Conservation (phyloP, 2,113 vertebrate species). For the Carassius carassius region DNA sequence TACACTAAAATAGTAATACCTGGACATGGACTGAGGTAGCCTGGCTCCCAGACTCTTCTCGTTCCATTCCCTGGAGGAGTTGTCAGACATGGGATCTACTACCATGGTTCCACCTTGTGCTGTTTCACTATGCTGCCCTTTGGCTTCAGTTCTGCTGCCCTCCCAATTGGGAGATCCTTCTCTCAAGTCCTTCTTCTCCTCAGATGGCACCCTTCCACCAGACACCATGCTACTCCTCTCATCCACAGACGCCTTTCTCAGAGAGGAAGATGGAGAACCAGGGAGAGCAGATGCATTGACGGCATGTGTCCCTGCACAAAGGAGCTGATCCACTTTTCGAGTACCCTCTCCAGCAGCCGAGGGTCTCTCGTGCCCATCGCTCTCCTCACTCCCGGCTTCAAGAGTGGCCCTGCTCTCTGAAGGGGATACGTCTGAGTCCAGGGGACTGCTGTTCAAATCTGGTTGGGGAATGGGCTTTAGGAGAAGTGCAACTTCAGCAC, state of each 20-base stretch:
- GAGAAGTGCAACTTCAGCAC: slow-evolving; percentile 90
- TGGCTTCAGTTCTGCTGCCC: slow-evolving; percentile 64
- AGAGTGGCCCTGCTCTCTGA: slow-evolving; percentile 77
- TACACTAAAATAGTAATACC: slow-evolving; percentile 60
- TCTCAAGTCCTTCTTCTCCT: slow-evolving; percentile 61
- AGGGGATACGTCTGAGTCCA: slow-evolving; percentile 80
- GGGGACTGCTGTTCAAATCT: slow-evolving; percentile 71
- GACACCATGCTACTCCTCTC: slow-evolving; percentile 61
- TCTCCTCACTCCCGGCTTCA: slow-evolving; percentile 64
- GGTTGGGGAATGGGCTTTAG: slow-evolving; percentile 83
- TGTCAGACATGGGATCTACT: slow-evolving; percentile 71
- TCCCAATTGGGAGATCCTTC: slow-evolving; percentile 50
- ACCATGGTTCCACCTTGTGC: slow-evolving; percentile 63
- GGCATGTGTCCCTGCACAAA: slow-evolving; percentile 77
- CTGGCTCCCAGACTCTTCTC: slow-evolving; percentile 79
- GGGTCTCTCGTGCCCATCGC: slow-evolving; percentile 35
- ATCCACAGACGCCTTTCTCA: slow-evolving; percentile 62
- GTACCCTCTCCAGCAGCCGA: slow-evolving; percentile 25
- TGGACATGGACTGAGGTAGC: slow-evolving; percentile 80
- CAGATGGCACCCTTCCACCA: slow-evolving; percentile 43
- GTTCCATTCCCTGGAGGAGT: slow-evolving; percentile 74
- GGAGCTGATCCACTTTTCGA: slow-evolving; percentile 76
- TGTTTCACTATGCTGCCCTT: slow-evolving; percentile 66
- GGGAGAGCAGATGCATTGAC: slow-evolving; percentile 73
- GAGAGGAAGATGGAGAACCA: slow-evolving; percentile 64